phyloP scores from a whole-genome alignment of 2,113 vertebrate species.

The Chionomys nivalis region DNA sequence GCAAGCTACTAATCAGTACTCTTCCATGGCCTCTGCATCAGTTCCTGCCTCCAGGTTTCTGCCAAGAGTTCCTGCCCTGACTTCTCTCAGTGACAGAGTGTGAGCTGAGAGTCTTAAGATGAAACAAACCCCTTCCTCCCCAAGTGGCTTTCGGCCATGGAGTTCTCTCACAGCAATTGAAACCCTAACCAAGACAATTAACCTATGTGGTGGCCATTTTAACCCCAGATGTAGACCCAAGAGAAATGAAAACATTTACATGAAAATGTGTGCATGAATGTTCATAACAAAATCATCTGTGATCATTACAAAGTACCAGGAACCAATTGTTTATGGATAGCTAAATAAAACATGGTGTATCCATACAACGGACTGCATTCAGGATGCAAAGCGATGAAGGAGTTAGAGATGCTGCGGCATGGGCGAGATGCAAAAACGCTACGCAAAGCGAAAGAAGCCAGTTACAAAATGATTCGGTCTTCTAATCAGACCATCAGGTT shows the following conservation, averaged over 20 bases:
- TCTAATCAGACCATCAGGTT: background rate
- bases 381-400: too few species aligned
- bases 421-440: background rate
- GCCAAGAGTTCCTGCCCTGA: background rate
- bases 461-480: background rate
- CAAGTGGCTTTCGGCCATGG: background rate
- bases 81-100: background rate
- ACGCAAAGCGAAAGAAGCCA: background rate
- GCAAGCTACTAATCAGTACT: background rate
- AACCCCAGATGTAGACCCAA: background rate
- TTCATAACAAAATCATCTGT: background rate
- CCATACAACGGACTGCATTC: background rate
- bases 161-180: background rate
- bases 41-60: background rate
- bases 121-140: background rate
- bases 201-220: background rate
- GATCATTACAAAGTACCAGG: background rate
- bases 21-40: background rate
- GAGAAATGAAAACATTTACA: background rate
- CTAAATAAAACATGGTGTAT: background rate
- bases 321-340: background rate
- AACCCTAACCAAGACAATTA: background rate
- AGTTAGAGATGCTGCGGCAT: background rate
- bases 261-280: fast-evolving
- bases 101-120: background rate